These are phyloP conservation scores for Rattus rattus DNA, from an alignment of 2,113 vertebrate genomes.

Conservation along the genomic window DNA sequence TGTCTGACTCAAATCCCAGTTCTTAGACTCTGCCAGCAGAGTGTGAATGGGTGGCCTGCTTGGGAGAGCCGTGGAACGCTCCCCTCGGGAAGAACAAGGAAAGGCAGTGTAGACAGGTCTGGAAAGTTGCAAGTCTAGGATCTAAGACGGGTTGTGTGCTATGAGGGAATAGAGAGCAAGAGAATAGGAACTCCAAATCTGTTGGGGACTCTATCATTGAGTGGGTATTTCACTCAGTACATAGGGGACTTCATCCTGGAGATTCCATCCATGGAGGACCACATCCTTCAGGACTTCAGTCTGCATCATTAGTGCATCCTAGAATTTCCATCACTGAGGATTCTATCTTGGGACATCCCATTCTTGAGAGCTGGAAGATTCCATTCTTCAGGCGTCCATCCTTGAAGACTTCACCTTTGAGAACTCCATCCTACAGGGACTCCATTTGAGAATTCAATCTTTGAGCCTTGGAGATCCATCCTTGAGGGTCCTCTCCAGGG, in stretches of 20 bases:
- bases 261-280: not conserved
- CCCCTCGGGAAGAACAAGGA: not conserved
- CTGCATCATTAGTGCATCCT: not conserved
- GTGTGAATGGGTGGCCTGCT: not conserved
- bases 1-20: not conserved
- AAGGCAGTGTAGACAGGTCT: accelerated
- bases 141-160: not conserved
- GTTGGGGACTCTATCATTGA: not conserved
- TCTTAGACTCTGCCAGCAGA: not conserved
- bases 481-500: not conserved
- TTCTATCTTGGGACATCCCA: not conserved
- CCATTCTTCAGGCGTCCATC: not conserved
- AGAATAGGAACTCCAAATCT: not conserved
- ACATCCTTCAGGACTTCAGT: not conserved
- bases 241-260: not conserved
- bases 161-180: not conserved
- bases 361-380: not conserved
- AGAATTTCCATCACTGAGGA: not conserved
- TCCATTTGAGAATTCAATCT: not conserved
- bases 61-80: not conserved
- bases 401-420: not conserved
- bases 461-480: not conserved
- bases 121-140: not conserved
- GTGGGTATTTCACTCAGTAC: not conserved
- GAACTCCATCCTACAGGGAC: not conserved